Conservation (phyloP, 2,113 vertebrate genomes). For the Ursus arctos region DNA sequence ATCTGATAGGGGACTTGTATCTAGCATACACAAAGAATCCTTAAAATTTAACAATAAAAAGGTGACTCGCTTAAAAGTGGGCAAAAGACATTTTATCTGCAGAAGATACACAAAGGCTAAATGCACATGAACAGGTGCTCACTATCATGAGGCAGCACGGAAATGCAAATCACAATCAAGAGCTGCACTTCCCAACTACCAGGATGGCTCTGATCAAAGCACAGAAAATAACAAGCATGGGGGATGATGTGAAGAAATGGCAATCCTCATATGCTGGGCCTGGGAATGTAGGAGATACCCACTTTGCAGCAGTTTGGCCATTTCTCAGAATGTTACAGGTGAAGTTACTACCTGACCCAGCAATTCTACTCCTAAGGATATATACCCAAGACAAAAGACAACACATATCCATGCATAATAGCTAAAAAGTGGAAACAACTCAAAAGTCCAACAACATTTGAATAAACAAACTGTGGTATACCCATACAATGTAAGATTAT, state of each 20-base stretch:
- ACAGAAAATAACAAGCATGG: neutral
- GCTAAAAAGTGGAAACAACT: neutral
- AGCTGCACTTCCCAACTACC: neutral
- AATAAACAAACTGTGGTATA: neutral
- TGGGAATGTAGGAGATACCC: neutral
- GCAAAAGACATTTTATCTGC: constrained; percentile 11
- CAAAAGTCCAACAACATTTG: neutral
- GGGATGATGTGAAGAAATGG: neutral
- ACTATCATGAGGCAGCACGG: neutral
- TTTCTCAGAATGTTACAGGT: neutral
- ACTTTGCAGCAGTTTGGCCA: neutral
- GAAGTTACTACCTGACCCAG: neutral
- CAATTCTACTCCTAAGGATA: neutral
- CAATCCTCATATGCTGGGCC: neutral
- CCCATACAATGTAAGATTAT: neutral
- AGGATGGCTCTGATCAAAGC: neutral
- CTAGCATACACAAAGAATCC: neutral
- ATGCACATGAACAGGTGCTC: neutral
- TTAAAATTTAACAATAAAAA: constrained; percentile 34
- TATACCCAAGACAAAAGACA: neutral
- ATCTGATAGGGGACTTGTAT: neutral
- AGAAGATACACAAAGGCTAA: neutral
- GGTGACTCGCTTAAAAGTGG: neutral
- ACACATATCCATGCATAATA: neutral
- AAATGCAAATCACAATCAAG: neutral